Evolutionary conservation across 2,113 vertebrate genomes (phyloP), one percentile per base, ranked within the genome.

Genomic region (Heterocephalus glaber): DNA sequence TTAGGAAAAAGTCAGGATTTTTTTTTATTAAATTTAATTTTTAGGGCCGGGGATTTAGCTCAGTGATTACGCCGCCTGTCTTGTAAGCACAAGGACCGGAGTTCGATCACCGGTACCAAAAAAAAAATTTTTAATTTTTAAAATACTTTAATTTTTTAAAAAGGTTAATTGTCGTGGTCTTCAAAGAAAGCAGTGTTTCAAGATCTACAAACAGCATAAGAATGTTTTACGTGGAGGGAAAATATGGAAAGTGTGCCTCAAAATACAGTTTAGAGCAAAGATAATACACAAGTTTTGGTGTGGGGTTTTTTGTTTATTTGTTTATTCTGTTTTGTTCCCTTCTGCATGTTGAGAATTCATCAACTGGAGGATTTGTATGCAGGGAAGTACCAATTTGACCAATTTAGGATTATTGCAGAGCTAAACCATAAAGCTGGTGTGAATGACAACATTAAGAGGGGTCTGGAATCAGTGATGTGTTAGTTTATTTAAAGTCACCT

Each of bases 261-360:
- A 82, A 72, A 60, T 41, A 63, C 10, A 49, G 26, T 96, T 94
- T 54, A 65, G 70, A 95, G 70, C 85, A 89, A 70, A 85, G 66
- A 61, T 1, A 41, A 13, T 20, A 2, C 38, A 3, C 49, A 47
- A 79, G 72, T 5, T 49, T 41, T 72, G 41, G 41, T 35, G n/a
- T 9, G 56, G 17, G 56, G 17, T 58, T 56, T 56, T 8, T 8
- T 16, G 56, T 17, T 65, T 30, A 41, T 63, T 63, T 63, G 17
- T 35, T 33, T 30, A 17, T 44, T 60, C 13, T 74, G 41, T 74
- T 74, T 70, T 80, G 91, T 87, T 26, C 70, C 74, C 79, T 92
- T 38, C 7, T 35, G 52, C 28, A 2, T 33, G 61, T 52, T 38
- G 35, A 54, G 26, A 87, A 58, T 47, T 74, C 16, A 17, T 81